phyloP scores from a whole-genome alignment of 2,113 vertebrate species.

The Tauraco erythrolophus region DNA sequence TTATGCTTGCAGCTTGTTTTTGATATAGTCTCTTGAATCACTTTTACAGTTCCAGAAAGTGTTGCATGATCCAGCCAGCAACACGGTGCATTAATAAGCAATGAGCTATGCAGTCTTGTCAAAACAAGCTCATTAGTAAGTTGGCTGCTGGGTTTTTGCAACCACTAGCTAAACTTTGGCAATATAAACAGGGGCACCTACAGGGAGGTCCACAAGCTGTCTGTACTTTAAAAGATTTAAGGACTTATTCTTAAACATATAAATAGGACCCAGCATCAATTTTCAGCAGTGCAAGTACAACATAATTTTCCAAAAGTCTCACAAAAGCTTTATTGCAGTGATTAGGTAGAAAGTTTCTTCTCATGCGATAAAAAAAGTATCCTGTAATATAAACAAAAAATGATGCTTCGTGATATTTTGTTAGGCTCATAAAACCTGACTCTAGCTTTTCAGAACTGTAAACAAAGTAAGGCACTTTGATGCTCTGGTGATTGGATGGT shows the following conservation, averaged over 20 bases:
- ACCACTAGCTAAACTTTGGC: constrained; percentile 45
- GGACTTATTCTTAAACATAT: constrained; percentile 1
- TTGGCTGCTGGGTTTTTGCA: constrained; percentile 53
- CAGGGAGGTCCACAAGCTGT: constrained; percentile 37
- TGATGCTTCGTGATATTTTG: background rate
- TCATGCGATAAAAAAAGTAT: background rate
- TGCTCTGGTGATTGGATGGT: background rate
- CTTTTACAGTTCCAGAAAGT: constrained; percentile 49
- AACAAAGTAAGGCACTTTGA: constrained; percentile 19
- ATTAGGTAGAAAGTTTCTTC: constrained; percentile 10
- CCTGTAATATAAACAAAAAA: background rate
- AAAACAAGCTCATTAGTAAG: constrained; percentile 66
- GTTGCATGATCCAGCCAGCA: constrained; percentile 50
- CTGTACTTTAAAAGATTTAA: constrained; percentile 47
- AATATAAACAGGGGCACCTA: constrained; percentile 45
- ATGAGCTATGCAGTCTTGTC: constrained; percentile 54
- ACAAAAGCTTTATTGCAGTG: constrained; percentile 31
- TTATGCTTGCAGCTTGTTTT: constrained; percentile 18
- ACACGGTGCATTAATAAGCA: constrained; percentile 48
- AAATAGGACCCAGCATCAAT: background rate
- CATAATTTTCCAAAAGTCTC: constrained; percentile 1
- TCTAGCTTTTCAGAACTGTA: background rate
- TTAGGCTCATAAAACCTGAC: constrained; percentile 8
- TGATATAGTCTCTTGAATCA: constrained; percentile 25
- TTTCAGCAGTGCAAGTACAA: constrained; percentile 12